Conservation (phyloP, 2,888 invertebrate species). For the Zhuqinia jingwanae region DNA sequence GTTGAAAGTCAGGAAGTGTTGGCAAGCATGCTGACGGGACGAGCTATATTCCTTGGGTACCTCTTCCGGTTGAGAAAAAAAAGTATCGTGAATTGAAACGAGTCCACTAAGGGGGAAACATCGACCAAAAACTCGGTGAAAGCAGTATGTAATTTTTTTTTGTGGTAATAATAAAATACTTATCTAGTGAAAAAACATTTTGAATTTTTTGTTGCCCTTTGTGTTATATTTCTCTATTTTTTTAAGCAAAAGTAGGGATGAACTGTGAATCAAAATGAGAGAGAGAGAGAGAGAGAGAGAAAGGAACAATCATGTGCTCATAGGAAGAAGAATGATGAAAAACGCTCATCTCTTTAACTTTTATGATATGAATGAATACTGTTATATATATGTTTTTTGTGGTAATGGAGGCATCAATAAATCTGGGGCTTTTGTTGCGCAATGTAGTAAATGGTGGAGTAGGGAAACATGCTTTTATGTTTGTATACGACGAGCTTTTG, state of each 20-base stretch:
- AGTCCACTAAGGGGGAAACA: slow-evolving; percentile 67
- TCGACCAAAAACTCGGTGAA: slow-evolving; percentile 48
- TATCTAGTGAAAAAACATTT: slow-evolving; percentile 41
- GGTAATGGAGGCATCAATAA: neutral
- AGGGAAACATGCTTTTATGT: neutral
- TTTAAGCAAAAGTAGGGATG: slow-evolving; percentile 5
- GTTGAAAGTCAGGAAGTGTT: slow-evolving; percentile 64
- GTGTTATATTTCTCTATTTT: slow-evolving; percentile 26
- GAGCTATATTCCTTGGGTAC: slow-evolving; percentile 62
- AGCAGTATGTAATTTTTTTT: slow-evolving; percentile 53
- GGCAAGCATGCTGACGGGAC: slow-evolving; percentile 63
- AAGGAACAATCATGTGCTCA: neutral
- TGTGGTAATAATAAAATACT: slow-evolving; percentile 56
- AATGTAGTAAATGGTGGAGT: neutral
- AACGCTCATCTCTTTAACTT: neutral
- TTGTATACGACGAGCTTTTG: no score
- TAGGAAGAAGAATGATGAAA: neutral
- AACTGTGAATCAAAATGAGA: slow-evolving; percentile 52
- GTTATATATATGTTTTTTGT: neutral
- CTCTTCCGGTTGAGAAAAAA: slow-evolving; percentile 68
- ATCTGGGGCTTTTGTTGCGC: neutral
- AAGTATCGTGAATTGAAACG: slow-evolving; percentile 66
- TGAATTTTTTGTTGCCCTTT: slow-evolving; percentile 24
- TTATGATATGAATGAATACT: neutral
- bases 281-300: slow-evolving; percentile 22